Percentiles rank a stretch among this genome's conserved stretches.
Evolutionary conservation across 1,140 invertebrate species (phyloP).

Genomic region (Plectus sambesii): DNA sequence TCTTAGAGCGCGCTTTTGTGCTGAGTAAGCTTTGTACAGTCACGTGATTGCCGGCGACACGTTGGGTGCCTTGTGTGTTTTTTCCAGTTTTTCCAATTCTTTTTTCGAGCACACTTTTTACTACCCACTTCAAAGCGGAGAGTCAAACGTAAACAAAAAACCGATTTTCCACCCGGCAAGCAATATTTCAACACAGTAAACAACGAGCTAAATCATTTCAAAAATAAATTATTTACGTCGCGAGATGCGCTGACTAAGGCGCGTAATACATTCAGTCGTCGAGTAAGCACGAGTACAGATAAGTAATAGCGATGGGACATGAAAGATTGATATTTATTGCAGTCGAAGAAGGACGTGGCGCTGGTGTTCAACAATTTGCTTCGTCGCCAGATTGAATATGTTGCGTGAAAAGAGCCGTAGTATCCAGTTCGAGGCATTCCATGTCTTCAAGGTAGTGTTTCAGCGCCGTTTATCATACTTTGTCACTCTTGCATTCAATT

Average conservation of each 20-base stretch:
- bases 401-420: constrained; percentile 95
- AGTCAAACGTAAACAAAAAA: no score
- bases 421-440: constrained; percentile 99
- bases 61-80: background rate
- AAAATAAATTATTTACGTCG: background rate
- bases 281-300: no score
- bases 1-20: no score
- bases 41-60: background rate
- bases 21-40: background rate
- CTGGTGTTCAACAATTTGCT: constrained; percentile 98
- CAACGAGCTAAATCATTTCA: background rate
- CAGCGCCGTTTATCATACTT: no score
- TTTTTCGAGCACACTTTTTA: constrained; percentile 8
- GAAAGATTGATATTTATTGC: constrained; percentile 31
- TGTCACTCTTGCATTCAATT: no score
- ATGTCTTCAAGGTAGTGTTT: constrained; percentile 87
- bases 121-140: no score
- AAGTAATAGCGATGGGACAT: no score
- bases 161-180: no score
- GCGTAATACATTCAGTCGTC: constrained; percentile 1
- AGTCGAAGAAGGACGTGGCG: constrained; percentile 97
- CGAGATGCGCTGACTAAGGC: background rate
- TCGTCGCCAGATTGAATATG: constrained; percentile 99
- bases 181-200: no score
- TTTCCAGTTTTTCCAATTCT: background rate